A percentile compares a stretch with the other conserved stretches of the same genome.
These are phyloP conservation scores for Peromyscus attwateri DNA, from an alignment of 2,797 vertebrate genomes.

Conservation along the genomic window DNA sequence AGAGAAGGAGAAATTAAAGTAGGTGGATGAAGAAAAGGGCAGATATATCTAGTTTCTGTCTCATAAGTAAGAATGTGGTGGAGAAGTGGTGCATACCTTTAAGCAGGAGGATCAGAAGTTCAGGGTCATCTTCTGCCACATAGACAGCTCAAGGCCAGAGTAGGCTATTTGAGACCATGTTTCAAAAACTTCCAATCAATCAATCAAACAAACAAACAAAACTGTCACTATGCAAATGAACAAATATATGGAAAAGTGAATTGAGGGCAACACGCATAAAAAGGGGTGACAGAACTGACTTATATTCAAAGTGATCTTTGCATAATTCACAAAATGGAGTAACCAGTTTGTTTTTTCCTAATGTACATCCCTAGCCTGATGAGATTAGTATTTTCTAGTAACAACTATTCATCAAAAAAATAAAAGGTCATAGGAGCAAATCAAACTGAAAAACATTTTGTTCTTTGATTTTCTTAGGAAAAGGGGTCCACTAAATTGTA, in stretches of 20 bases:
- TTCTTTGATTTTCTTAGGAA: neutral
- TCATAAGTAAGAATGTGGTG: neutral
- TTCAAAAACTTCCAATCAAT: neutral
- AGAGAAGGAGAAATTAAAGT: neutral
- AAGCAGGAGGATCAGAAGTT: neutral
- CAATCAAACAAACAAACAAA: neutral
- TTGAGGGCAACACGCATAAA: neutral
- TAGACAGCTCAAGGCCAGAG: neutral
- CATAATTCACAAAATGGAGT: neutral
- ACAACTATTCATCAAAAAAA: neutral
- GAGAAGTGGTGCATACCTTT: neutral
- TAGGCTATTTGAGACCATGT: neutral
- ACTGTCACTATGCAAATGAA: neutral
- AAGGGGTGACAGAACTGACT: conserved; percentile 18
- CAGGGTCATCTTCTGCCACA: neutral
- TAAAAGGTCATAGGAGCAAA: neutral
- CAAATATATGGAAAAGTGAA: neutral
- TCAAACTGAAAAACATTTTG: neutral
- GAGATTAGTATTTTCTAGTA: conserved; percentile 22
- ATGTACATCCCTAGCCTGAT: neutral
- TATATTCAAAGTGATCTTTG: neutral
- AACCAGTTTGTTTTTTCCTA: conserved; percentile 7
- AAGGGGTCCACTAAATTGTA: neutral
- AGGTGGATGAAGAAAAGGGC: neutral
- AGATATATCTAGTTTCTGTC: neutral